phyloP scores from a whole-genome alignment of 2,113 vertebrate genomes.

The Sphyrna mokarran region DNA sequence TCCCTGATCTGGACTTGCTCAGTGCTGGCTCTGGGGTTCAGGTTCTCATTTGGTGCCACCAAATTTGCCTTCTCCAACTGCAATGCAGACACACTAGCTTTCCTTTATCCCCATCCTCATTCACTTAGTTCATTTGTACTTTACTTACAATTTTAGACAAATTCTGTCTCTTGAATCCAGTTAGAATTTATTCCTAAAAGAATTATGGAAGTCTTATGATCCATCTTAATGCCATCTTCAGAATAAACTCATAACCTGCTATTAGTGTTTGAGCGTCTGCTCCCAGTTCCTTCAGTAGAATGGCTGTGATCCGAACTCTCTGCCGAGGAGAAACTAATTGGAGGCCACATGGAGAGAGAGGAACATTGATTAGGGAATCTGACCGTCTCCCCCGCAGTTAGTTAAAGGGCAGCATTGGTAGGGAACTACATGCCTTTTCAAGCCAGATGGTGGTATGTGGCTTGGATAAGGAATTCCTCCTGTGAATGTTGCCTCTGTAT shows the following conservation, averaged over 20 bases:
- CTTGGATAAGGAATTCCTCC: not conserved
- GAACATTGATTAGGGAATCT: not conserved
- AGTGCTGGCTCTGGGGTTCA: not conserved
- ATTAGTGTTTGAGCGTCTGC: not conserved
- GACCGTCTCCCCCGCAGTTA: not conserved
- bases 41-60: not conserved
- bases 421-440: not conserved
- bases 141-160: not conserved
- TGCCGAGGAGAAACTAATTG: not conserved
- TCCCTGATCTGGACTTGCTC: not conserved
- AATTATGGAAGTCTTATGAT: not conserved
- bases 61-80: not conserved
- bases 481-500: not conserved
- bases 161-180: not conserved
- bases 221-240: not conserved
- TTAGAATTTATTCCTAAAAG: not conserved
- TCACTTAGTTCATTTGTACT: not conserved
- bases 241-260: not conserved
- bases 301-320: not conserved
- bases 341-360: not conserved
- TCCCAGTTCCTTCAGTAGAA: not conserved
- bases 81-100: not conserved
- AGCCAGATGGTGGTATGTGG: not conserved
- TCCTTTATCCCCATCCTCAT: too few relatives aligned
- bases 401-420: not conserved